phyloP scores from a whole-genome alignment of 2,113 vertebrate genomes.

The Balaeniceps rex region DNA sequence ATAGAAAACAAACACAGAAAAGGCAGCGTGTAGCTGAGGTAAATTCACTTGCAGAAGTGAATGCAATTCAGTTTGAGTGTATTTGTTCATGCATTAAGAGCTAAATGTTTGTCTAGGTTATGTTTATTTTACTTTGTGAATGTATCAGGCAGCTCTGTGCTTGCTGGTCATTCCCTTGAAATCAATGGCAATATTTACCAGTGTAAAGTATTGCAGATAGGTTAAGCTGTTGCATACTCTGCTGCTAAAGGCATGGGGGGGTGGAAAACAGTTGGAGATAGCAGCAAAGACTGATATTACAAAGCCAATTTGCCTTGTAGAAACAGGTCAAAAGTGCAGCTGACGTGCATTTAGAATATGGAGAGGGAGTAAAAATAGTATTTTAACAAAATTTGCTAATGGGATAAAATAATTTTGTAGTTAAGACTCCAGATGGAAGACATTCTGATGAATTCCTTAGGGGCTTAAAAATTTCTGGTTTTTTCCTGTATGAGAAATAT shows the following conservation, averaged over 20 bases:
- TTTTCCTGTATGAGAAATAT: not conserved
- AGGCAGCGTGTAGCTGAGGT: not conserved
- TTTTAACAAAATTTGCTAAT: not conserved
- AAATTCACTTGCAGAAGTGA: not conserved
- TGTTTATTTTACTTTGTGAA: not conserved
- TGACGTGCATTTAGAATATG: not conserved
- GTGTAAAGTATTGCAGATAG: not conserved
- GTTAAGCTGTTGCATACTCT: not conserved
- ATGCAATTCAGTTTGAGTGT: not conserved
- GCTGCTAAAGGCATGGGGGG: not conserved
- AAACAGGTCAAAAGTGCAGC: not conserved
- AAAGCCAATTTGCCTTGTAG: not conserved
- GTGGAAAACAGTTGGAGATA: not conserved
- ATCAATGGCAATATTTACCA: not conserved
- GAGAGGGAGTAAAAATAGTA: not conserved
- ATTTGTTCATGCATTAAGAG: not conserved
- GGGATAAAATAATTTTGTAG: not conserved
- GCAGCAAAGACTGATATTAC: not conserved
- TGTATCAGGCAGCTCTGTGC: not conserved
- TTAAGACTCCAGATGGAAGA: not conserved
- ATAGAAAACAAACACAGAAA: not conserved
- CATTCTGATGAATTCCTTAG: not conserved
- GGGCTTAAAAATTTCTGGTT: not conserved
- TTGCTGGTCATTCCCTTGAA: not conserved
- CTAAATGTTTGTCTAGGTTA: not conserved